Conservation (phyloP, 2,113 vertebrate genomes). For the Tragelaphus imberbis region DNA sequence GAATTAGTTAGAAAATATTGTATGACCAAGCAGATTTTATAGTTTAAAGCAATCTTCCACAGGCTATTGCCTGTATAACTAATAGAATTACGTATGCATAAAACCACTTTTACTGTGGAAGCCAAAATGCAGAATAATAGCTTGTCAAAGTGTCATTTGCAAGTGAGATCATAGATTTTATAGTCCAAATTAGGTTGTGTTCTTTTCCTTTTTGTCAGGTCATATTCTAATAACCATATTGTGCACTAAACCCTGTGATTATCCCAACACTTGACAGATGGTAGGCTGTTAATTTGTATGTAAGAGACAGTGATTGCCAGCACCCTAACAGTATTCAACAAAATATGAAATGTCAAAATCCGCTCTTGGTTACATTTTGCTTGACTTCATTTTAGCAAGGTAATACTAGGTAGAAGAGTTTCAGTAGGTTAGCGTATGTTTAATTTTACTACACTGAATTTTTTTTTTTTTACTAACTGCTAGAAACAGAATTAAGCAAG, state of each 20-base stretch:
- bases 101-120: conserved; percentile 78
- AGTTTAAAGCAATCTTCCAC: conserved; percentile 74
- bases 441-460: conserved; percentile 56
- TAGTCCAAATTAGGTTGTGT: conserved; percentile 84
- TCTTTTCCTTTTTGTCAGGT: conserved; percentile 84
- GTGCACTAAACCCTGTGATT: conserved; percentile 85
- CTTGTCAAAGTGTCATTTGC: conserved; percentile 84
- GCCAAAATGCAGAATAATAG: conserved; percentile 82
- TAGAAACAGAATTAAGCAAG: conserved; percentile 36
- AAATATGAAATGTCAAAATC: conserved; percentile 84
- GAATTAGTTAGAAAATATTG: conserved; percentile 72
- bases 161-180: conserved; percentile 83
- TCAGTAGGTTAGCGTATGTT: conserved; percentile 69
- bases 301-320: conserved; percentile 82
- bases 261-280: conserved; percentile 86
- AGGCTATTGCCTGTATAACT: conserved; percentile 78
- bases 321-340: conserved; percentile 72
- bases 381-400: conserved; percentile 77
- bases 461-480: conserved; percentile 42
- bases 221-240: conserved; percentile 86
- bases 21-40: conserved; percentile 77
- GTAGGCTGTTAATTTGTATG: conserved; percentile 85
- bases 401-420: conserved; percentile 63
- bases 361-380: conserved; percentile 68
- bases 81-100: conserved; percentile 78